These are phyloP conservation scores for Cynocephalus volans DNA, from an alignment of 2,113 vertebrate genomes.

Conservation along the genomic window DNA sequence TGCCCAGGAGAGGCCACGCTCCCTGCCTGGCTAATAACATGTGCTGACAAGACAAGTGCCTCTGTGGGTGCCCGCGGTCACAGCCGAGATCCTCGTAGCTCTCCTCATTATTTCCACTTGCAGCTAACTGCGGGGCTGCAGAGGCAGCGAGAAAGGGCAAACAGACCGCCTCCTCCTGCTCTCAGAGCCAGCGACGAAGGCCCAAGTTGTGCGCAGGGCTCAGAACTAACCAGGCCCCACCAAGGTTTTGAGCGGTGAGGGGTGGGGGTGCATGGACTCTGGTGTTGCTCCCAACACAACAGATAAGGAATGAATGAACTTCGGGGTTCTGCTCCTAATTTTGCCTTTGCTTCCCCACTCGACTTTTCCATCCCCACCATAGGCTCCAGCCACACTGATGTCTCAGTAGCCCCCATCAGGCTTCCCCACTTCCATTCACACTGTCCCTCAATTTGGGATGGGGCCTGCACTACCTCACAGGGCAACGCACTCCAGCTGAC, in stretches of 20 bases:
- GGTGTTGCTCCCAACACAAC: not conserved
- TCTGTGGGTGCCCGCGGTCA: not conserved
- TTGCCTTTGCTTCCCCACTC: too few relatives aligned
- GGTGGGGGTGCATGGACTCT: accelerated
- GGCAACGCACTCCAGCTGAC: accelerated
- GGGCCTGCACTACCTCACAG: accelerated
- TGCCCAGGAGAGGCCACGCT: not conserved
- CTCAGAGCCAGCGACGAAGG: accelerated
- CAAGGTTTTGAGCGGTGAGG: not conserved
- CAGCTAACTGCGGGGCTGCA: not conserved
- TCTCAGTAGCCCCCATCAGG: not conserved
- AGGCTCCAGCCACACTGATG: not conserved
- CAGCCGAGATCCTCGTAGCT: accelerated
- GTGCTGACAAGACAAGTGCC: not conserved
- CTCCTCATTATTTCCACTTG: not conserved
- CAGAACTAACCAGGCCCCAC: not conserved
- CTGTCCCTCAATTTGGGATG: accelerated
- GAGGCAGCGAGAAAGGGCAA: not conserved
- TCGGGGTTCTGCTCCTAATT: not conserved
- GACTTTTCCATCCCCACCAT: not conserved
- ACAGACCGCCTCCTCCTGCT: not conserved
- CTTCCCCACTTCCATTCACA: accelerated
- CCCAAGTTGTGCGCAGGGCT: not conserved
- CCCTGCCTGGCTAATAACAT: not conserved
- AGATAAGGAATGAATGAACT: not conserved